Evolutionary conservation across 1,140 invertebrate genomes (phyloP), one percentile per base, ranked within the genome.

Genomic region (Ptiloglossa arizonensis): DNA sequence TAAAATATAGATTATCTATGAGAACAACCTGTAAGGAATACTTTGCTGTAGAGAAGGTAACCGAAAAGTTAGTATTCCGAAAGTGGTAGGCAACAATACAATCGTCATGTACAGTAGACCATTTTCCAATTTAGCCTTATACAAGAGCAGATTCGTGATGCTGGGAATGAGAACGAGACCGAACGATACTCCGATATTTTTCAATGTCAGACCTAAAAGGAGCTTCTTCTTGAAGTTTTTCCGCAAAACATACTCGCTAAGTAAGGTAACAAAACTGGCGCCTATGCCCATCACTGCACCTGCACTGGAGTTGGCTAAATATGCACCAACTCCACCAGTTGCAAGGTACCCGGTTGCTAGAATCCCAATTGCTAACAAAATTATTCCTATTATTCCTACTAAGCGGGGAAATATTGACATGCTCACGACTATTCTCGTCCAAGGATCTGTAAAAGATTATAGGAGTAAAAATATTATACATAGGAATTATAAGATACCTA

Each of bases 401-500:
- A 94, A 85, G 41, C 94, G 87, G 2, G 94, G 94, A 79, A 93
- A 91, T 41, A 93, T 92, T 60, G 94, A 93, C 63, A 93, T 87
- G 71, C 91, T 92, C 62, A 94, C 90, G 17, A 94, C 90, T 38
- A 92, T 91, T 29, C 88, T 88, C 52, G 93, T 93, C 94, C 94
- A 95, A 54, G 94, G 94, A 86, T 94, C 94, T 86, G n/a, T n/a
- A 91, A 60, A 69, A 64, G 13, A 38, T 11, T 29, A 44, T 44
- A 44, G 1, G 11, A 4, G 11, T 44, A 4, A 35, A 35, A 35
- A 6, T 35, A 35, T n/a, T n/a, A n/a, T n/a, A n/a, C n/a, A n/a
- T n/a, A n/a, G n/a, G n/a, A 8, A 35, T 35, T 35, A 35, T 35
- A 35, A 35, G 35, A 35, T 35, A 35, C 1, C 9, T 35, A 11